Evolutionary conservation across 1,140 invertebrate species (phyloP).

Genomic region (Idris sp.): DNA sequence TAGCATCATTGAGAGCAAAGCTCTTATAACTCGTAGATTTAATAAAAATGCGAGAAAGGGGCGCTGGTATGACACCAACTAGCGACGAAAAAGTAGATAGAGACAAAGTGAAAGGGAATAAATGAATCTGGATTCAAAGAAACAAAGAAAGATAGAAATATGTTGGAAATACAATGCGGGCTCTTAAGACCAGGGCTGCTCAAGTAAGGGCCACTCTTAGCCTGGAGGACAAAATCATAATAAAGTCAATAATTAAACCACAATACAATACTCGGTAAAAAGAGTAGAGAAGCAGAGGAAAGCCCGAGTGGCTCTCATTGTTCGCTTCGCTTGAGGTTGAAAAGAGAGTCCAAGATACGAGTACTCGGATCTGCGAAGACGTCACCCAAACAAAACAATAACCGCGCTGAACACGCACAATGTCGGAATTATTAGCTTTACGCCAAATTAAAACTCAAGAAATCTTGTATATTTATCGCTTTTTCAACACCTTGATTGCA

Average conservation of each 20-base stretch:
- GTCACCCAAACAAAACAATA: constrained; percentile 71
- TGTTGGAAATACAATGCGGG: constrained; percentile 58
- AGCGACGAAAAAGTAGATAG: constrained; percentile 51
- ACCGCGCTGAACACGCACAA: constrained; percentile 69
- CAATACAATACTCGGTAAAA: constrained; percentile 64
- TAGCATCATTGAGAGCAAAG: constrained; percentile 56
- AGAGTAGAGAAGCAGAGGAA: constrained; percentile 54
- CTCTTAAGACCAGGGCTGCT: constrained; percentile 64
- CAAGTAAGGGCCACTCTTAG: constrained; percentile 62
- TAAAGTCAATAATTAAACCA: constrained; percentile 75
- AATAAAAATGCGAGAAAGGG: constrained; percentile 50
- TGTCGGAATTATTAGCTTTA: constrained; percentile 74
- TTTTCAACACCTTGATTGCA: constrained; percentile 18
- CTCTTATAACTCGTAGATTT: constrained; percentile 61
- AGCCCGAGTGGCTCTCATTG: constrained; percentile 68
- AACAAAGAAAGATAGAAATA: constrained; percentile 51
- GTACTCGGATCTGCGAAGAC: constrained; percentile 62
- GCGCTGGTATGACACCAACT: constrained; percentile 40
- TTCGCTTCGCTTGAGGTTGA: constrained; percentile 68
- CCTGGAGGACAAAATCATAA: constrained; percentile 71
- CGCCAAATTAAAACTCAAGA: constrained; percentile 69
- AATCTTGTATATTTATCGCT: constrained; percentile 46
- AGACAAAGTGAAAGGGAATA: constrained; percentile 46
- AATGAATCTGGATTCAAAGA: constrained; percentile 47
- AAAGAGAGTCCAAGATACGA: constrained; percentile 64